Evolutionary conservation across 35 echinoderm and acorn worm species (phyloP).

Genomic region (Lytechinus pictus): DNA sequence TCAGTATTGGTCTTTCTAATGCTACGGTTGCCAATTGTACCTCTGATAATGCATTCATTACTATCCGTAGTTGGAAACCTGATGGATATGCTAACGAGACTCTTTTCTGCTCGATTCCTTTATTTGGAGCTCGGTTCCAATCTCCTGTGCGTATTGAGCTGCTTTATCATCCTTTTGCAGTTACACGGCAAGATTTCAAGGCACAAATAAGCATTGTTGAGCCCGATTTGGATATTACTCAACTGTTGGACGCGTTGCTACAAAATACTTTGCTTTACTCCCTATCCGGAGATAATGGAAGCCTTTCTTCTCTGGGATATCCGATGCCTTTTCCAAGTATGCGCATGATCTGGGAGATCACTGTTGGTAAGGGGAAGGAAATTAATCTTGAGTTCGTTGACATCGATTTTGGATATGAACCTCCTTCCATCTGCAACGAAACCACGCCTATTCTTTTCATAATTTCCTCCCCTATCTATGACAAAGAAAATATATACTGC

Average conservation of each 20-base stretch:
- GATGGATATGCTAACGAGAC: background rate
- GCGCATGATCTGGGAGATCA: conserved; percentile 27
- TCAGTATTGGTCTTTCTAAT: background rate
- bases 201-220: background rate
- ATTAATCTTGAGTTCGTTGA: conserved; percentile 58
- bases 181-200: background rate
- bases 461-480: background rate
- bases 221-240: background rate
- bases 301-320: conserved; percentile 15
- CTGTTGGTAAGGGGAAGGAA: background rate
- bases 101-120: background rate
- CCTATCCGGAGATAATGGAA: background rate
- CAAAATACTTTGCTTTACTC: background rate
- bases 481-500: background rate
- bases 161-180: background rate
- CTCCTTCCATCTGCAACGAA: background rate
- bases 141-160: background rate
- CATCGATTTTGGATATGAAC: conserved; percentile 28
- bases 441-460: background rate
- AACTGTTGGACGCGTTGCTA: background rate
- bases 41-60: background rate
- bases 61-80: background rate
- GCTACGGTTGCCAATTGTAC: background rate
- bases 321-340: conserved; percentile 9
- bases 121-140: background rate